These are phyloP conservation scores for Varanus salvator DNA, from an alignment of 2,113 vertebrate species.

Conservation along the genomic window DNA sequence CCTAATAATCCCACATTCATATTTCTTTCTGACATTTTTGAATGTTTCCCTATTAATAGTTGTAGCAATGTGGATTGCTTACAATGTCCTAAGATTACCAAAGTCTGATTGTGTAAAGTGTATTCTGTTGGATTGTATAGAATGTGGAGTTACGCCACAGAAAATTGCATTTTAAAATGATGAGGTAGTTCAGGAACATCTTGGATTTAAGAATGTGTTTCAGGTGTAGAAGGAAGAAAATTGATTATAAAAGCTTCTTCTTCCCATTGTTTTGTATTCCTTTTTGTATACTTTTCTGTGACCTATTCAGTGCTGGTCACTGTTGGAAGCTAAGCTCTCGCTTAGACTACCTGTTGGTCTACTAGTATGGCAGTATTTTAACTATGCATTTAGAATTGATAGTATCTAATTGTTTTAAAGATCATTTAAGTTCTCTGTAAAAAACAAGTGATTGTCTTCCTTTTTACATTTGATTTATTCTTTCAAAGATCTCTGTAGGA, in stretches of 20 bases:
- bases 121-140: background rate
- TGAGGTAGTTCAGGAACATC: background rate
- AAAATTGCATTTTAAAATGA: background rate
- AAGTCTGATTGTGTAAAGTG: background rate
- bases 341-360: background rate
- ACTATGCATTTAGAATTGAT: background rate
- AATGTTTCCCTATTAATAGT: background rate
- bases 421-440: background rate
- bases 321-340: background rate
- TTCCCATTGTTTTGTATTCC: background rate
- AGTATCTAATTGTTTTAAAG: background rate
- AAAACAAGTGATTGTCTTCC: background rate
- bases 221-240: background rate
- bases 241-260: background rate
- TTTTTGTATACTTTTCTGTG: background rate
- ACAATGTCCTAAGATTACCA: background rate
- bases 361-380: background rate
- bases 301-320: background rate
- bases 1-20: background rate
- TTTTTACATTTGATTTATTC: background rate
- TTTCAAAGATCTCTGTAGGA: slow-evolving; percentile 19
- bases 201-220: background rate
- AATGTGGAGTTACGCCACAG: background rate
- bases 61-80: background rate
- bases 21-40: background rate